Conservation (phyloP, 35 echinoderm and acorn worm genomes). For the Heliocidaris erythrogramma region DNA sequence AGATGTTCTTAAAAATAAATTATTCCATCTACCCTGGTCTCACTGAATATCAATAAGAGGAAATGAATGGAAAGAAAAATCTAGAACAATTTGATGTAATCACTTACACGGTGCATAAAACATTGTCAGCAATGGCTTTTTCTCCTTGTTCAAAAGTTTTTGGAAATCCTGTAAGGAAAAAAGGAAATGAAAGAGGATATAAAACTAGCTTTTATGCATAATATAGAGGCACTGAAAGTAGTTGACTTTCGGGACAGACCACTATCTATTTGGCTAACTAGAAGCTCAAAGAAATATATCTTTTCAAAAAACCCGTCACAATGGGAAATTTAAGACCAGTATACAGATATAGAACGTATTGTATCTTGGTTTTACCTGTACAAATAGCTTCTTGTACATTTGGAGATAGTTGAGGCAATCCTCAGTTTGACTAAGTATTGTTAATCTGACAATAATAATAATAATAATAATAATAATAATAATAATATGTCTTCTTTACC, state of each 20-base stretch:
- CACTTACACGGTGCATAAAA: slow-evolving; percentile 99
- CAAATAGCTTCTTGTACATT: no score
- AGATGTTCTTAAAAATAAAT: no score
- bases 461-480: no score
- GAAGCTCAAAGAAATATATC: background rate
- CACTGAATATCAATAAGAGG: background rate
- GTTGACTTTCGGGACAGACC: background rate
- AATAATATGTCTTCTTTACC: no score
- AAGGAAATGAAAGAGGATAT: background rate
- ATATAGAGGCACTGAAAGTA: background rate
- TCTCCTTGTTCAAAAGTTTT: slow-evolving; percentile 84
- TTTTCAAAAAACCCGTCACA: no score
- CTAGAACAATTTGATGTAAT: background rate
- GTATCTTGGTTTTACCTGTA: no score
- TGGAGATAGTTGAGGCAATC: no score
- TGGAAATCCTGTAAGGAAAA: slow-evolving; percentile 74
- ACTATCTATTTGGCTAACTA: background rate
- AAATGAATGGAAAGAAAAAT: background rate
- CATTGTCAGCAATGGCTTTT: slow-evolving; percentile 94
- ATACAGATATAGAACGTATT: background rate
- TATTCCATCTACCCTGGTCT: no score
- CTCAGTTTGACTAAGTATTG: no score
- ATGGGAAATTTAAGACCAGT: background rate
- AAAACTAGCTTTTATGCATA: background rate
- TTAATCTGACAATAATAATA: no score